phyloP scores from a whole-genome alignment of 2,113 vertebrate genomes.

The Myotis yumanensis region DNA sequence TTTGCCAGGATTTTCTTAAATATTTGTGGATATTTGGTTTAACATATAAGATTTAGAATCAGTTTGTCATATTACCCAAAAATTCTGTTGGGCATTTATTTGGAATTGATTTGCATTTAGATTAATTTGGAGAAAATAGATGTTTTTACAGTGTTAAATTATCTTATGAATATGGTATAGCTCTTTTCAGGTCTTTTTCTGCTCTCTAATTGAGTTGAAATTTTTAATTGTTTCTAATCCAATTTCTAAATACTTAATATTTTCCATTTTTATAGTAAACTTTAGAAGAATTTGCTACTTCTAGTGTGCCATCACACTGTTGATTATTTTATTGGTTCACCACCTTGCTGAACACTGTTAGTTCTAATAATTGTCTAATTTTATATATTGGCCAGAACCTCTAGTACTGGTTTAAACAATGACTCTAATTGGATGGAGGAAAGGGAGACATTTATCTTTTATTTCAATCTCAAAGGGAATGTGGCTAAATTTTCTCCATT shows the following conservation, averaged over 20 bases:
- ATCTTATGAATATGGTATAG: not conserved
- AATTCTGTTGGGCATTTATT: conserved; percentile 16
- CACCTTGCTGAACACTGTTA: not conserved
- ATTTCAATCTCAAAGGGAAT: not conserved
- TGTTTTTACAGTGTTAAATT: not conserved
- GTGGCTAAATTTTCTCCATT: not conserved
- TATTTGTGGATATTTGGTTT: conserved; percentile 37
- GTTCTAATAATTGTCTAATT: not conserved
- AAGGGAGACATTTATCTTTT: not conserved
- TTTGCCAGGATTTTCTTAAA: conserved; percentile 24
- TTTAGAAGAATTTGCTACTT: not conserved
- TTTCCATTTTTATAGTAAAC: conserved; percentile 27
- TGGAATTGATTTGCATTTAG: conserved; percentile 36
- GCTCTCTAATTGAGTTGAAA: not conserved
- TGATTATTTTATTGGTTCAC: not conserved
- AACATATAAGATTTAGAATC: not conserved
- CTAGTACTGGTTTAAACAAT: not conserved
- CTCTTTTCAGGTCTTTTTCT: not conserved
- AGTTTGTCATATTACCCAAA: not conserved
- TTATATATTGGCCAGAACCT: not conserved
- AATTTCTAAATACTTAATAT: conserved; percentile 1
- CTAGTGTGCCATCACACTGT: not conserved
- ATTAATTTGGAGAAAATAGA: conserved; percentile 2
- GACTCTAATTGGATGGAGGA: not conserved
- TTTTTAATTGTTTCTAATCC: not conserved